Conservation (phyloP, 2,888 invertebrate species). For the Dromius quadrimaculatus region DNA sequence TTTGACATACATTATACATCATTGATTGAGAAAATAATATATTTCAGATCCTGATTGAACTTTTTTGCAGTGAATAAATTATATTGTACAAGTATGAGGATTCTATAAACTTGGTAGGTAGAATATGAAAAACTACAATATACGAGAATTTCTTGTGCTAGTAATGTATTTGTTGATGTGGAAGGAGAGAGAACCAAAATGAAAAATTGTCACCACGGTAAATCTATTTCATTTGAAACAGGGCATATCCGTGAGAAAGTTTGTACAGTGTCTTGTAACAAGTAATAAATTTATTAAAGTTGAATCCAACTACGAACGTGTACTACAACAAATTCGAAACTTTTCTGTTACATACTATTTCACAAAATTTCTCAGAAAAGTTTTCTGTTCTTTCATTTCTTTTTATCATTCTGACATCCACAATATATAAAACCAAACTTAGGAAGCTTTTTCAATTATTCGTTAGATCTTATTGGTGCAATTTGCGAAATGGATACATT, state of each 20-base stretch:
- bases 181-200: slow-evolving; percentile 17
- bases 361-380: slow-evolving; percentile 40
- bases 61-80: too few relatives aligned
- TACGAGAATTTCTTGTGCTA: background rate
- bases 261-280: slow-evolving; percentile 20
- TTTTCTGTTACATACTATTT: slow-evolving; percentile 46
- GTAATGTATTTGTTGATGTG: slow-evolving; percentile 22
- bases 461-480: too few relatives aligned
- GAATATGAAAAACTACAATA: background rate
- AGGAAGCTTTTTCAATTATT: slow-evolving; percentile 25
- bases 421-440: slow-evolving; percentile 21
- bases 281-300: slow-evolving; percentile 46
- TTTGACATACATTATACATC: too few relatives aligned
- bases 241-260: slow-evolving; percentile 21
- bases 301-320: slow-evolving; percentile 38
- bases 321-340: slow-evolving; percentile 40
- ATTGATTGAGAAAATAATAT: too few relatives aligned
- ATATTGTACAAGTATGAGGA: too few relatives aligned
- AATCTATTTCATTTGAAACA: slow-evolving; percentile 36
- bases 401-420: slow-evolving; percentile 36
- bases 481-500: too few relatives aligned
- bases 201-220: slow-evolving; percentile 31
- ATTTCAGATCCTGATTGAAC: too few relatives aligned
- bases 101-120: too few relatives aligned
- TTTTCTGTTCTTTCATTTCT: slow-evolving; percentile 31